These are phyloP conservation scores for Gastrophysa polygoni DNA, from an alignment of 2,888 invertebrate genomes.

Conservation along the genomic window DNA sequence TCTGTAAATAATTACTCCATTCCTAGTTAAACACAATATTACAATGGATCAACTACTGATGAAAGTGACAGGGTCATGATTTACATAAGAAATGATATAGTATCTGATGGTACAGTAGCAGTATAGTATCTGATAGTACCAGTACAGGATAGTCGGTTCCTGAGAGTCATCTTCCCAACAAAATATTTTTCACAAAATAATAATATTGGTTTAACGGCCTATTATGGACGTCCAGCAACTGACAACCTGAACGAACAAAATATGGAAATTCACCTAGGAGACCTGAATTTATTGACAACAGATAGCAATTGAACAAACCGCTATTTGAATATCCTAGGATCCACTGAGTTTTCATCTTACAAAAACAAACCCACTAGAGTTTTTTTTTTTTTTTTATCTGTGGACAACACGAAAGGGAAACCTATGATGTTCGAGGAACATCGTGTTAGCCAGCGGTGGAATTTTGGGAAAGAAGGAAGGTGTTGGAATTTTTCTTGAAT, in stretches of 20 bases:
- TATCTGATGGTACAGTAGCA: conserved; percentile 5
- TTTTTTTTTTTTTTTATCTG: too few relatives aligned
- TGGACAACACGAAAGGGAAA: too few relatives aligned
- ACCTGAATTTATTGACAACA: conserved; percentile 10
- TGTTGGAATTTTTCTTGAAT: too few relatives aligned
- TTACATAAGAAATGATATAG: conserved; percentile 3
- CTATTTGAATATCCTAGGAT: conserved; percentile 11
- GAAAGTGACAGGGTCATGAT: conserved; percentile 12
- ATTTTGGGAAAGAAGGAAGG: too few relatives aligned
- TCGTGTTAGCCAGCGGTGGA: too few relatives aligned
- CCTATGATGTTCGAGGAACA: too few relatives aligned
- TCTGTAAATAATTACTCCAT: conserved; percentile 1
- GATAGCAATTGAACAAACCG: conserved; percentile 6
- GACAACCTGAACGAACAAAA: not conserved
- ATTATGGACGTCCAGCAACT: not conserved
- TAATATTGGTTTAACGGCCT: not conserved
- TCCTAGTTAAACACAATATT: conserved; percentile 7
- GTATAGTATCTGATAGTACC: too few relatives aligned
- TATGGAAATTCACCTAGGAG: conserved; percentile 8
- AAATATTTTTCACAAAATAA: not conserved
- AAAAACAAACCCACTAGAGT: conserved; percentile 11
- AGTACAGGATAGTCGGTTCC: not conserved
- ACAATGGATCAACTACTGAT: conserved; percentile 5
- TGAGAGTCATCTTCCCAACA: conserved; percentile 2
- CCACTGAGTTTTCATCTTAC: conserved; percentile 2